These are phyloP conservation scores for Coelinius sp. DNA, from an alignment of 2,888 invertebrate species.

Conservation along the genomic window DNA sequence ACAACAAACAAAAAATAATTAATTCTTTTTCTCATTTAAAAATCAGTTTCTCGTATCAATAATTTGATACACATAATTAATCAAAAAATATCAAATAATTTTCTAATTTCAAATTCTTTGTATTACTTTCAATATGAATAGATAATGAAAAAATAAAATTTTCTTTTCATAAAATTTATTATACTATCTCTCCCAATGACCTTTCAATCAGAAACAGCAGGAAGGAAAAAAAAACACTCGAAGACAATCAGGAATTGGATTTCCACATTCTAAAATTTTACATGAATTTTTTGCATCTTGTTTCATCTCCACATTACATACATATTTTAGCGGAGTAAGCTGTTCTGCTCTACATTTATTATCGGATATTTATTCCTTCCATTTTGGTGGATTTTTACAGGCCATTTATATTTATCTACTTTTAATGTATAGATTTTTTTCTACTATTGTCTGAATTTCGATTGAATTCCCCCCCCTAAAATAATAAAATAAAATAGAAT, in stretches of 20 bases:
- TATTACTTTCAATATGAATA: too few species aligned
- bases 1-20: not conserved
- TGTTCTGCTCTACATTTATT: slow-evolving; percentile 2
- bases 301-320: not conserved
- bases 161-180: slow-evolving; percentile 6
- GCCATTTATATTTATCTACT: not conserved
- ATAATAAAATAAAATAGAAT: not conserved
- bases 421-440: not conserved
- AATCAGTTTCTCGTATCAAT: not conserved
- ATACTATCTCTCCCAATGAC: not conserved
- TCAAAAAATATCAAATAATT: too few species aligned
- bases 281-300: not conserved
- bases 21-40: not conserved
- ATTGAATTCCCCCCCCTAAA: not conserved
- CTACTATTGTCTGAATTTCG: slow-evolving; percentile 10
- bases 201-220: not conserved
- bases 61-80: not conserved
- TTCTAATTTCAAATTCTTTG: not conserved
- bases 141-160: not conserved
- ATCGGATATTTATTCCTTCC: not conserved
- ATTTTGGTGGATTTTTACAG: not conserved
- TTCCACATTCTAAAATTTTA: slow-evolving; percentile 2
- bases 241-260: not conserved
- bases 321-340: slow-evolving; percentile 4
- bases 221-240: not conserved